Percentiles rank a stretch among this genome's conserved stretches.
Evolutionary conservation across 2,888 invertebrate genomes (phyloP).

Genomic region (Antitype chi): DNA sequence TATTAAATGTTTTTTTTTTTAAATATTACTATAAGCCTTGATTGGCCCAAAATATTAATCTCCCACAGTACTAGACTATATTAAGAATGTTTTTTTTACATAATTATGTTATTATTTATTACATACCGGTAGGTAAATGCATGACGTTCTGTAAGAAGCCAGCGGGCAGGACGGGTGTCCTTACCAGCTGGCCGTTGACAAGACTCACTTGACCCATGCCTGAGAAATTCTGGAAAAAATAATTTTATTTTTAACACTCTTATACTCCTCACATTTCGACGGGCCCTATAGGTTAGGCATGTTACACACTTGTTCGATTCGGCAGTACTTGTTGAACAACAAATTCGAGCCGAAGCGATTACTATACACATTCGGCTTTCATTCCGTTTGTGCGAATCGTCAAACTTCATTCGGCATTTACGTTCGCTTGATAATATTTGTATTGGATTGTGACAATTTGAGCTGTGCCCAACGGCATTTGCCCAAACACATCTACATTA

Average conservation of each 20-base stretch:
- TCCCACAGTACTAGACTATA: conserved; percentile 8
- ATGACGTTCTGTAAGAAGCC: conserved; percentile 94
- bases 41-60: conserved; percentile 7
- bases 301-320: neutral
- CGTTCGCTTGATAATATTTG: neutral
- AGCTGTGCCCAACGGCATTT: no score
- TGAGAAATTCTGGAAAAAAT: conserved; percentile 85
- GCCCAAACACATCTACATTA: no score
- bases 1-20: no score
- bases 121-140: conserved; percentile 91
- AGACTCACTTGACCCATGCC: conserved; percentile 89
- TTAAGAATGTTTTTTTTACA: neutral
- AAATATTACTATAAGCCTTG: neutral
- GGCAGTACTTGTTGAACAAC: neutral
- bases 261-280: neutral
- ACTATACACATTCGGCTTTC: neutral
- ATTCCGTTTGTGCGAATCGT: neutral
- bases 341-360: neutral
- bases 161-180: conserved; percentile 92
- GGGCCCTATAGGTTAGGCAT: no score
- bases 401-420: neutral
- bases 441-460: no score
- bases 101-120: neutral
- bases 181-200: conserved; percentile 93
- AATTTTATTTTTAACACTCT: neutral